These are phyloP conservation scores for Epicampocera succincta DNA, from an alignment of 2,888 invertebrate species.

Conservation along the genomic window DNA sequence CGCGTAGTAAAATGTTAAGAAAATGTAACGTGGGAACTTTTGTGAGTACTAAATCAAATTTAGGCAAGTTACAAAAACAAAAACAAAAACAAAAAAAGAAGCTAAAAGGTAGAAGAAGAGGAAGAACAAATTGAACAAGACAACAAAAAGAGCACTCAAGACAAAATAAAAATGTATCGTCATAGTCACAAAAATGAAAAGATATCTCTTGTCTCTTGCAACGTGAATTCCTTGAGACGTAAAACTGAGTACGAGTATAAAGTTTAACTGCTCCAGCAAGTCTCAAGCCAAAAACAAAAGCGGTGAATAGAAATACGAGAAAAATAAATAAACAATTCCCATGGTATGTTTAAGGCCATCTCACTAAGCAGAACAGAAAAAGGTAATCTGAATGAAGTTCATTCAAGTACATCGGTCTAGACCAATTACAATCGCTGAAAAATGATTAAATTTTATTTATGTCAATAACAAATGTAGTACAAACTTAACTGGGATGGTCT, in stretches of 20 bases:
- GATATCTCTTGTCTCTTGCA: conserved; percentile 34
- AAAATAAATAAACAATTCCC: conserved; percentile 35
- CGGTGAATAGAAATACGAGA: background rate
- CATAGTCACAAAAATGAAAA: conserved; percentile 25
- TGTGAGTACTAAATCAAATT: conserved; percentile 59
- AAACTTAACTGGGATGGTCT: conserved; percentile 40
- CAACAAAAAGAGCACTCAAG: conserved; percentile 8
- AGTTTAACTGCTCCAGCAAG: conserved; percentile 40
- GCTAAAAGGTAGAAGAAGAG: too few species aligned
- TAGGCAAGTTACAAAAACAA: conserved; percentile 47
- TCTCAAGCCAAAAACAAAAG: conserved; percentile 33
- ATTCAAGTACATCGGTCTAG: conserved; percentile 52
- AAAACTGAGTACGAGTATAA: conserved; percentile 55
- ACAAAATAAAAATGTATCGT: conserved; percentile 43
- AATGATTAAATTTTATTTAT: conserved; percentile 59
- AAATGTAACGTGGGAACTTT: conserved; percentile 66
- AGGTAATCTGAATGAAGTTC: conserved; percentile 37
- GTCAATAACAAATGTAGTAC: conserved; percentile 59
- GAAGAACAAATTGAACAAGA: conserved; percentile 19
- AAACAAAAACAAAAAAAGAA: too few species aligned
- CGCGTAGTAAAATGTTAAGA: conserved; percentile 8
- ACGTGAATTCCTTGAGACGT: conserved; percentile 56
- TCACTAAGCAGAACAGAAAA: conserved; percentile 23
- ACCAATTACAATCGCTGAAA: conserved; percentile 59
- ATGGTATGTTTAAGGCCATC: conserved; percentile 45